Evolutionary conservation across 2,888 invertebrate genomes (phyloP).

Genomic region (Callosobruchus maculatus): DNA sequence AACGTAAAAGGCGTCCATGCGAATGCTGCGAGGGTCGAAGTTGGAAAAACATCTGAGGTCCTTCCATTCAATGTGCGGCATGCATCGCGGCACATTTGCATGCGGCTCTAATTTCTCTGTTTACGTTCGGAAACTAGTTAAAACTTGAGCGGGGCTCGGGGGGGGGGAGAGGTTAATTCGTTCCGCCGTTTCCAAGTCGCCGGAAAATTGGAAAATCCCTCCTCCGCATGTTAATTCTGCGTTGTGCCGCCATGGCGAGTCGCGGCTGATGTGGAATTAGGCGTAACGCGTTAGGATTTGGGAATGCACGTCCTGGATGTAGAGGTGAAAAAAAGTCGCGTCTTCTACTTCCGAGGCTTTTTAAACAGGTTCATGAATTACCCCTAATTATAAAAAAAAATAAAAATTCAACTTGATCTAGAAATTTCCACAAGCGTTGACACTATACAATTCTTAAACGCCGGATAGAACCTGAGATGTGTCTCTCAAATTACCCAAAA

Average conservation of each 20-base stretch:
- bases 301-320: background rate
- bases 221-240: background rate
- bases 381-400: no score
- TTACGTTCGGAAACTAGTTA: conserved; percentile 21
- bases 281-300: background rate
- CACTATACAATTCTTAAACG: no score
- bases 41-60: background rate
- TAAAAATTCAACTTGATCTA: no score
- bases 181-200: conserved; percentile 12
- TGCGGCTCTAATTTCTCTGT: conserved; percentile 18
- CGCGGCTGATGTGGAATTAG: background rate
- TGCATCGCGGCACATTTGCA: conserved; percentile 7
- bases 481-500: no score
- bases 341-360: no score
- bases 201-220: conserved; percentile 18
- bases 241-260: background rate
- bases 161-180: conserved; percentile 16
- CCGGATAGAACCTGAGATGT: no score
- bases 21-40: background rate
- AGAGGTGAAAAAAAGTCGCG: no score
- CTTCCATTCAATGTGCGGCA: background rate
- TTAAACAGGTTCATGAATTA: no score
- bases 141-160: conserved; percentile 15
- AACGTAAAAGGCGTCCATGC: background rate
- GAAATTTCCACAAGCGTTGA: no score